Base-by-base conservation (phyloP, 2,888 invertebrate species). In the Pyrrhia umbra region DNA sequence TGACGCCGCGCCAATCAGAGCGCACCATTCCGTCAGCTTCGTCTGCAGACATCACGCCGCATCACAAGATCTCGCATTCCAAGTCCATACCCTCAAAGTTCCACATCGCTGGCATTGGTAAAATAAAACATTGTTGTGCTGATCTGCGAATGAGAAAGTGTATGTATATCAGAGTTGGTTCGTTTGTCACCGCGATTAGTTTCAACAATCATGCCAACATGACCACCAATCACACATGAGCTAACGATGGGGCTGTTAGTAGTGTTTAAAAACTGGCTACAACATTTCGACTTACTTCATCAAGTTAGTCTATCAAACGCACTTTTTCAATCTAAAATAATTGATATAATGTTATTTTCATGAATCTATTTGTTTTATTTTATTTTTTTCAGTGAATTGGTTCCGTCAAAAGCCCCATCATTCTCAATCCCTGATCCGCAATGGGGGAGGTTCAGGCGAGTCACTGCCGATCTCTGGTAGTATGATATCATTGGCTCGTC, bases 1-100 rank as follows among this genome's bases (percentile, higher is more conserved):
- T 98, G 23, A 98, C 98, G 0, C 98, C 98, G 42, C 94, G 98
- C n/a, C 98, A 98, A 78, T 98, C 98, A 40, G 98, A 98, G 85
- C 95, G 97, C 15, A 97, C 97, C 50, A 95, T 98, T 30, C 83
- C 95, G 86, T 83, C 93, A 75, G 85, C 96, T 88, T 95, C 97
- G 0, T 96, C 97, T 94, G 96, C 85, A 87, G 96, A 92, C 94
- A 91, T 98, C 68, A 97, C 98, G 0, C 97, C 98, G 1, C 97
- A 97, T 82, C 94, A 92, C 71, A 89, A 90, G 74, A 88, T 92
- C 72, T 85, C 92, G n/a, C 95, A 95, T 79, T 88, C 95, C 25
- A 96, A 96, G 85, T 91, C 95, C 1, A 91, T 94, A 72, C 92
- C 87, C 13, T 92, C 95, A 5, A 94, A 95, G 79, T 94, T 94